Conservation (phyloP, 2,888 invertebrate genomes). For the Drosophila paranaensis region DNA sequence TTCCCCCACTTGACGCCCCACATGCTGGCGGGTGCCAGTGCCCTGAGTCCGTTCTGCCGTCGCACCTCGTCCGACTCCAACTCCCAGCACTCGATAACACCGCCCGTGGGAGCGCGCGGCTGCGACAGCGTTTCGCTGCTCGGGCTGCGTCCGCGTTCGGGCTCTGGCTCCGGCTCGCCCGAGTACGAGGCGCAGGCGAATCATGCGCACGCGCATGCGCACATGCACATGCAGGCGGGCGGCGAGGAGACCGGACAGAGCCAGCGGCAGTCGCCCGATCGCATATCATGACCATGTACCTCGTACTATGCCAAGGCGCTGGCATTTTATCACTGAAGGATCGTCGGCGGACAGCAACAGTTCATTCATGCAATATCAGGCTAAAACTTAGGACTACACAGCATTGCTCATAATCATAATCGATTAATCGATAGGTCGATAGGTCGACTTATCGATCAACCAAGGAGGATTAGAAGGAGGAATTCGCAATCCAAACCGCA, state of each 20-base stretch:
- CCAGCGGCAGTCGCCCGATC: slow-evolving; percentile 81
- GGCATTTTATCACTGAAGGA: slow-evolving; percentile 77
- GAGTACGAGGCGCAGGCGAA: slow-evolving; percentile 37
- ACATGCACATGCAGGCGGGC: slow-evolving; percentile 24
- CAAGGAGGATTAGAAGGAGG: background rate
- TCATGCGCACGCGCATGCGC: slow-evolving; percentile 19
- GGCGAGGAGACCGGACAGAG: slow-evolving; percentile 52
- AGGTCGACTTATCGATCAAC: slow-evolving; percentile 11
- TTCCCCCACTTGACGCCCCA: slow-evolving; percentile 86
- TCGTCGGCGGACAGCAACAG: slow-evolving; percentile 25
- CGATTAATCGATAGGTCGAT: slow-evolving; percentile 13
- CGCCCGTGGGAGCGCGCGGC: slow-evolving; percentile 71
- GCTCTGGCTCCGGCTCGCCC: slow-evolving; percentile 64
- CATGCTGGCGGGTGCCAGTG: slow-evolving; percentile 83
- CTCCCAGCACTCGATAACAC: slow-evolving; percentile 86
- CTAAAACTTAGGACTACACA: slow-evolving; percentile 48
- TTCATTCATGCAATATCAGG: slow-evolving; percentile 50
- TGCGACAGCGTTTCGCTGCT: slow-evolving; percentile 49
- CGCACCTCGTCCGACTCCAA: slow-evolving; percentile 86
- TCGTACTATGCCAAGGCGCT: slow-evolving; percentile 80
- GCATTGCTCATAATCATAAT: slow-evolving; percentile 63
- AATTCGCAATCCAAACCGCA: slow-evolving; percentile 28
- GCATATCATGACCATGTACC: slow-evolving; percentile 84
- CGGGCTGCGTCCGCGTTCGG: slow-evolving; percentile 42
- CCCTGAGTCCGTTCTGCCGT: slow-evolving; percentile 80